Evolutionary conservation across 1,140 invertebrate genomes (phyloP), one percentile per base, ranked within the genome.

Genomic region (Bombus polaris): DNA sequence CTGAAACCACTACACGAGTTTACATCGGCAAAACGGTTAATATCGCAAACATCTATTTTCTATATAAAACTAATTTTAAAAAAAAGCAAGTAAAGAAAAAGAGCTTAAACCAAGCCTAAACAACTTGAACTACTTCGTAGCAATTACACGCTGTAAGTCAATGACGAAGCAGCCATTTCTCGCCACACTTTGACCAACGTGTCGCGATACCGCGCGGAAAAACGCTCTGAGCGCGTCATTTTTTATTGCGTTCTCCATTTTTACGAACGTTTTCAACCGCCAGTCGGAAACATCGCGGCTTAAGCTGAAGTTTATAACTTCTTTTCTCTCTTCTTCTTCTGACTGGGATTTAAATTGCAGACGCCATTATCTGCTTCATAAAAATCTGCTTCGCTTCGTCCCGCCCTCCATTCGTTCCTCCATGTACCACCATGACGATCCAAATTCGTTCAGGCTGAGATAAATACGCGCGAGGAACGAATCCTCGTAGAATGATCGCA

Each of bases 291-390:
- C 82, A 85, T 76, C 72, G 87, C 86, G 73, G 77, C 72, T 89
- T 89, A 88, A 88, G 62, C 80, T 59, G 65, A 77, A 87, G 78
- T 88, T 85, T 88, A 88, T 82, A 78, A 78, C 81, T 87, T 85
- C 74, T 76, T 81, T 39, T 62, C 66, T 59, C 62, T 53, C 81
- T 57, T 53, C 35, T 47, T 32, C 72, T 39, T 88, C 66, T 4
- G 44, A 47, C 53, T 42, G 81, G 47, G 79, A 88, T 88, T 87
- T 88, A 88, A 87, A 88, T 88, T 87, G 87, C 75, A 87, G 42
- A 75, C 86, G 86, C 75, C 87, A 88, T 88, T 89, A 88, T 88
- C 88, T 68, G 87, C 88, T 89, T 85, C 88, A 81, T 89, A 85
- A 88, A 88, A 88, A 89, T 88, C 88, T 88, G 82, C 87, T 81